These are phyloP conservation scores for Temnothorax longispinosus DNA, from an alignment of 1,140 invertebrate genomes.

Conservation along the genomic window DNA sequence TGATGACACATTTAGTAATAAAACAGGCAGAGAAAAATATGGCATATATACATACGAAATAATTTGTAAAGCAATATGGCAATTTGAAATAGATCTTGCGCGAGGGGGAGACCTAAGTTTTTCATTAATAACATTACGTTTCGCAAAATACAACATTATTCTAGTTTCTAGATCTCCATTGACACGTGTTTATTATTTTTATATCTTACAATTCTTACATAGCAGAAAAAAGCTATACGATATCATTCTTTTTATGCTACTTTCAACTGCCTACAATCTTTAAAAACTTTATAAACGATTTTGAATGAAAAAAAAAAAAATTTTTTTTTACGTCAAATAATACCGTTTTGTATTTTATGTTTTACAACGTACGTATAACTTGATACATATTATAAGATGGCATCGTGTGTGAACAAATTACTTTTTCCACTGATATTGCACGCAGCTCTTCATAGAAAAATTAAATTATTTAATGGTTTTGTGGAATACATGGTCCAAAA, in stretches of 20 bases:
- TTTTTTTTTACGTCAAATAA: conserved; percentile 17
- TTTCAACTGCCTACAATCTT: conserved; percentile 34
- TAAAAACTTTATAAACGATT: conserved; percentile 20
- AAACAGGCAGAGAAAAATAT: conserved; percentile 60
- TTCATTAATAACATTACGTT: conserved; percentile 15
- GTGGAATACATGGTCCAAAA: conserved; percentile 41
- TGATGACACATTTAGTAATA: background rate
- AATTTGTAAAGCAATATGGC: conserved; percentile 2
- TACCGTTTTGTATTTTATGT: conserved; percentile 28
- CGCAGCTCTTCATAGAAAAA: conserved; percentile 37
- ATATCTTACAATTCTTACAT: background rate
- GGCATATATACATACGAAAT: background rate
- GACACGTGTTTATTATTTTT: conserved; percentile 6
- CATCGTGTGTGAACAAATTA: conserved; percentile 32
- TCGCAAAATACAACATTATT: background rate
- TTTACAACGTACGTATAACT: conserved; percentile 2
- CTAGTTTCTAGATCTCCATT: background rate
- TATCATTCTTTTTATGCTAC: conserved; percentile 22
- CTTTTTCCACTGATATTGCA: conserved; percentile 30
- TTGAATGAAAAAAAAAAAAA: background rate
- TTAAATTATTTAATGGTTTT: conserved; percentile 20
- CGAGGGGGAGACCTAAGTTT: background rate
- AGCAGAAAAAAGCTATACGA: background rate
- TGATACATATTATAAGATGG: background rate
- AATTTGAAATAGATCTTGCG: background rate